A percentile compares a stretch with the other conserved stretches of the same genome.
phyloP scores from a whole-genome alignment of 2,888 invertebrate genomes.

The Horisme vitalbata region DNA sequence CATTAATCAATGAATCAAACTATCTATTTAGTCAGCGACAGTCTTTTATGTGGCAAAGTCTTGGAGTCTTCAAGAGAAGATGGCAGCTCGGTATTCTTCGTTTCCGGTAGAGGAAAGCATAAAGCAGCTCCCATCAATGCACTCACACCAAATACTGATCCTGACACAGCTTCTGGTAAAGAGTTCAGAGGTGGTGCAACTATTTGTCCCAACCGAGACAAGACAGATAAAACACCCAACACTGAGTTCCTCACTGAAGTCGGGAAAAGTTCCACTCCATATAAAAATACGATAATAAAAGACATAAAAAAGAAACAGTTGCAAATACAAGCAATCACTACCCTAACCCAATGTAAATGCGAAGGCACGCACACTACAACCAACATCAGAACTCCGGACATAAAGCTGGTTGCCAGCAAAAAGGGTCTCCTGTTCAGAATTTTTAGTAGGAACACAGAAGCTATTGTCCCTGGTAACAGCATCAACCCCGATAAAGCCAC shows the following conservation, averaged over 20 bases:
- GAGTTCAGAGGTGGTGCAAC: conserved; percentile 88
- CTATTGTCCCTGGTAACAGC: conserved; percentile 84
- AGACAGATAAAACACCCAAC: conserved; percentile 90
- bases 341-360: conserved; percentile 64
- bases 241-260: conserved; percentile 92
- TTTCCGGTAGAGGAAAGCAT: conserved; percentile 86
- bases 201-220: conserved; percentile 91
- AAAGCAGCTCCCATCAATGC: conserved; percentile 85
- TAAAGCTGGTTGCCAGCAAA: conserved; percentile 79
- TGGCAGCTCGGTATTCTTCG: conserved; percentile 58
- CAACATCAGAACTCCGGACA: conserved; percentile 61
- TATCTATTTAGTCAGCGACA: conserved; percentile 3
- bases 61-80: conserved; percentile 57
- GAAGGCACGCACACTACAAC: conserved; percentile 48
- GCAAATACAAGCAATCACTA: conserved; percentile 85
- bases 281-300: conserved; percentile 92
- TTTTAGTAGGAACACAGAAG: conserved; percentile 82
- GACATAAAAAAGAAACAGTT: conserved; percentile 90
- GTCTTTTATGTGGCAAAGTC: conserved; percentile 28
- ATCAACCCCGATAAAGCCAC: conserved; percentile 88
- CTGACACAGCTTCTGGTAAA: conserved; percentile 57
- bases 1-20: no score
- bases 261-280: conserved; percentile 92
- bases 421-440: conserved; percentile 84
- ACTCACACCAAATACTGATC: conserved; percentile 84